phyloP scores from a whole-genome alignment of 2,113 vertebrate species.

The Halichoeres trimaculatus region DNA sequence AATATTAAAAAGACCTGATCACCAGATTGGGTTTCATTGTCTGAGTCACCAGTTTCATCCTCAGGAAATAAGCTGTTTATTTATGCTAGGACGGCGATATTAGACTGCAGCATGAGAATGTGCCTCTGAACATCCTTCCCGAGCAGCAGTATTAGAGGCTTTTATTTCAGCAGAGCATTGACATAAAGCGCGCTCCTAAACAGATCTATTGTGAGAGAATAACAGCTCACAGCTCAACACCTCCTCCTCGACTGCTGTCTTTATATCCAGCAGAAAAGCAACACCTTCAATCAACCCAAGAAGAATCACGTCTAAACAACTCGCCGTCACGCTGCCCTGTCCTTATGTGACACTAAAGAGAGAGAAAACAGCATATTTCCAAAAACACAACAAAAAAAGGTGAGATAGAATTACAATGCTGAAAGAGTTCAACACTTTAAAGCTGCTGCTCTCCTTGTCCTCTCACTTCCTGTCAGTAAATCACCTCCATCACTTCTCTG shows the following conservation, averaged over 20 bases:
- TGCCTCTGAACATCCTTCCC: constrained; percentile 1
- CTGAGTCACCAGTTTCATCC: not conserved
- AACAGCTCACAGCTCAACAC: not conserved
- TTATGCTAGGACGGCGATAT: not conserved
- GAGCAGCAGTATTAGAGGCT: not conserved
- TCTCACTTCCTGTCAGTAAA: not conserved
- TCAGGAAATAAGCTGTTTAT: constrained; percentile 17
- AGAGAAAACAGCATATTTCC: not conserved
- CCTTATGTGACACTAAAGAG: not conserved
- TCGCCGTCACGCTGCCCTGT: not conserved
- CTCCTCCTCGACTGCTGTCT: not conserved
- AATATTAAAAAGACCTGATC: constrained; percentile 6
- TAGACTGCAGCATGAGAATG: constrained; percentile 18
- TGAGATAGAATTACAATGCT: not conserved
- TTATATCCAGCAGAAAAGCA: constrained; percentile 1
- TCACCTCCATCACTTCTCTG: constrained; percentile 21
- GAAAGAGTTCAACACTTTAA: not conserved
- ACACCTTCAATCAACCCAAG: not conserved
- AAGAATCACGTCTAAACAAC: not conserved
- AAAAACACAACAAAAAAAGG: not conserved
- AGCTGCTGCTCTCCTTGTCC: not conserved
- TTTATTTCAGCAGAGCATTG: not conserved
- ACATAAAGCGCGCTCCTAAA: constrained; percentile 28
- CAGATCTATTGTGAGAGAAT: constrained; percentile 9
- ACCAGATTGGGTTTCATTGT: not conserved